Evolutionary conservation across 2,888 invertebrate species (phyloP).

Genomic region (Torymus texanus): DNA sequence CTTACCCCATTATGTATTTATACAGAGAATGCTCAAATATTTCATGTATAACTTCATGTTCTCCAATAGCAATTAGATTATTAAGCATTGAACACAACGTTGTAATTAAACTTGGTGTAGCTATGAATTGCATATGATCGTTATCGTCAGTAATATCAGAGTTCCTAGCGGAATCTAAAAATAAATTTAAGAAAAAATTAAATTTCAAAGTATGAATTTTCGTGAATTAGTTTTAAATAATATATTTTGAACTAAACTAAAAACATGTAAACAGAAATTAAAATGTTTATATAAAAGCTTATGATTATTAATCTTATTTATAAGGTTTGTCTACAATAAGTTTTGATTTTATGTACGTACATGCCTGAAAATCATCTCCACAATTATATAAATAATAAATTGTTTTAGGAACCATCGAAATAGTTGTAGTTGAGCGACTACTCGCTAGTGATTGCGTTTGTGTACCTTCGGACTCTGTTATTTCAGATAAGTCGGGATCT

Average conservation of each 20-base stretch:
- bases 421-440: constrained; percentile 39
- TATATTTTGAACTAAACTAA: no score
- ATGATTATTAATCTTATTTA: no score
- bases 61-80: constrained; percentile 74
- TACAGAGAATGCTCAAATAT: constrained; percentile 76
- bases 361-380: constrained; percentile 64
- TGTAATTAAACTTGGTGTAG: constrained; percentile 76
- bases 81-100: constrained; percentile 74
- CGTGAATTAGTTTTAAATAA: no score
- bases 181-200: constrained; percentile 21
- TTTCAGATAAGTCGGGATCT: constrained; percentile 62
- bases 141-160: constrained; percentile 63
- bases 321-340: no score
- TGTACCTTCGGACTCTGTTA: constrained; percentile 56
- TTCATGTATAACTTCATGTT: constrained; percentile 71
- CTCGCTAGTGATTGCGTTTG: constrained; percentile 51
- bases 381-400: constrained; percentile 68
- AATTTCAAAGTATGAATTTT: not conserved
- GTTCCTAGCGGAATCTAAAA: constrained; percentile 61
- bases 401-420: constrained; percentile 63
- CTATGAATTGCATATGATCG: constrained; percentile 66
- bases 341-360: constrained; percentile 59
- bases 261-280: no score
- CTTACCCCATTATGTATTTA: constrained; percentile 76
- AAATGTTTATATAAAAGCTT: no score